Evolutionary conservation across 2,113 vertebrate species (phyloP).

Genomic region (Xiphophorus couchianus): DNA sequence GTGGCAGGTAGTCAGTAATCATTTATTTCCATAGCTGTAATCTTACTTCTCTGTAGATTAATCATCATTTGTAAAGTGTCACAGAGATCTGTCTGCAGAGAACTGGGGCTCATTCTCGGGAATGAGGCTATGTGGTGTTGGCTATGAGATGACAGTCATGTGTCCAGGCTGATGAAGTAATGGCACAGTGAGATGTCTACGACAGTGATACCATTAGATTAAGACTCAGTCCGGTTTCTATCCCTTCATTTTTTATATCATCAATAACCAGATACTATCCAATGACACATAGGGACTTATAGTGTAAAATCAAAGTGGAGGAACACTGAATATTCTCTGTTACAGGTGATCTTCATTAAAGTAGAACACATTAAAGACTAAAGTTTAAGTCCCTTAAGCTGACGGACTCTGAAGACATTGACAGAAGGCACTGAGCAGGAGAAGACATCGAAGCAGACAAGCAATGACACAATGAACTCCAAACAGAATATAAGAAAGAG

Average conservation of each 20-base stretch:
- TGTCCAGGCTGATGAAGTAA: slow-evolving; percentile 50
- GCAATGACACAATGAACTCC: slow-evolving; percentile 30
- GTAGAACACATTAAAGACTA: slow-evolving; percentile 19
- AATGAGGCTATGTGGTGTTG: slow-evolving; percentile 25
- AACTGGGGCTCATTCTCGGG: slow-evolving; percentile 11
- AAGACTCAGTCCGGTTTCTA: neutral
- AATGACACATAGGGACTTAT: slow-evolving; percentile 17
- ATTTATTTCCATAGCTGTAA: slow-evolving; percentile 78
- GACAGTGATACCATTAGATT: slow-evolving; percentile 47
- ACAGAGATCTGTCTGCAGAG: slow-evolving; percentile 41
- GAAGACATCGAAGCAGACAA: slow-evolving; percentile 4
- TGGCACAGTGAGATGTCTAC: slow-evolving; percentile 44
- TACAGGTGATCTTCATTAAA: slow-evolving; percentile 29
- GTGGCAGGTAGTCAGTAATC: slow-evolving; percentile 67
- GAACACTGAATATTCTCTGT: slow-evolving; percentile 15
- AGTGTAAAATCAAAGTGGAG: slow-evolving; percentile 40
- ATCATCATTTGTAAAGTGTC: slow-evolving; percentile 67
- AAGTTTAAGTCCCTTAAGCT: neutral
- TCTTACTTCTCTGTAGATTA: slow-evolving; percentile 73
- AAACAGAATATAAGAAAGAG: slow-evolving; percentile 29
- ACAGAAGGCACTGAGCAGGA: slow-evolving; percentile 10
- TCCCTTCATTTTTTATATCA: slow-evolving; percentile 44
- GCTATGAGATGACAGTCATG: slow-evolving; percentile 17
- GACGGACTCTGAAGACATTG: neutral
- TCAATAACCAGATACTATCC: slow-evolving; percentile 17